Conservation (phyloP, 2,797 vertebrate species). For the Microchirus variegatus region DNA sequence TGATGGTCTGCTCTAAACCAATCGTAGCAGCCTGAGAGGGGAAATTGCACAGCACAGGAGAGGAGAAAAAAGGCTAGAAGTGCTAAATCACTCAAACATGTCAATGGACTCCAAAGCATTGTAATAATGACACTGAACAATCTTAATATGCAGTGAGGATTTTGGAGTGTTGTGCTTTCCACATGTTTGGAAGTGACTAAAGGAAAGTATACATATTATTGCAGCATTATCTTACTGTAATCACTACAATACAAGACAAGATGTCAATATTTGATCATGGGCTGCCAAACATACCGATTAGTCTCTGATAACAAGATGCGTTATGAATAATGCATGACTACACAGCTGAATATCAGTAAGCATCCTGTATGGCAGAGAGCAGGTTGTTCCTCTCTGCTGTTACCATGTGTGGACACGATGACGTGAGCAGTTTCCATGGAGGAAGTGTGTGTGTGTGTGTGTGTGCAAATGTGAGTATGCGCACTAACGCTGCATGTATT, state of each 20-base stretch:
- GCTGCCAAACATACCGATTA: neutral
- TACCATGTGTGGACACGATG: constrained; percentile 43
- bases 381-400: constrained; percentile 24
- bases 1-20: constrained; percentile 59
- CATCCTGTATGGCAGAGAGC: neutral
- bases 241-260: too few relatives aligned
- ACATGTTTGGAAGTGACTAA: too few relatives aligned
- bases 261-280: neutral
- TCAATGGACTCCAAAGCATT: neutral
- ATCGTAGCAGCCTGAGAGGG: constrained; percentile 35
- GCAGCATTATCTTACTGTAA: too few relatives aligned
- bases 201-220: too few relatives aligned
- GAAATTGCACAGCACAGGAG: constrained; percentile 15
- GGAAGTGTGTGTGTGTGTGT: constrained; percentile 14
- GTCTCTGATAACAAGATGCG: neutral
- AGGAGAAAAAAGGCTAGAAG: neutral
- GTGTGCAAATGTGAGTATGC: constrained; percentile 6
- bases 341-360: neutral
- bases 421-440: constrained; percentile 56
- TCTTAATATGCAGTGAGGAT: too few relatives aligned
- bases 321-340: neutral
- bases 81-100: neutral
- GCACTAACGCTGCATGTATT: constrained; percentile 53
- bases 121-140: neutral
- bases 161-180: too few relatives aligned